Evolutionary conservation across 2,797 vertebrate genomes (phyloP).

Genomic region (Rhynchotus rufescens): DNA sequence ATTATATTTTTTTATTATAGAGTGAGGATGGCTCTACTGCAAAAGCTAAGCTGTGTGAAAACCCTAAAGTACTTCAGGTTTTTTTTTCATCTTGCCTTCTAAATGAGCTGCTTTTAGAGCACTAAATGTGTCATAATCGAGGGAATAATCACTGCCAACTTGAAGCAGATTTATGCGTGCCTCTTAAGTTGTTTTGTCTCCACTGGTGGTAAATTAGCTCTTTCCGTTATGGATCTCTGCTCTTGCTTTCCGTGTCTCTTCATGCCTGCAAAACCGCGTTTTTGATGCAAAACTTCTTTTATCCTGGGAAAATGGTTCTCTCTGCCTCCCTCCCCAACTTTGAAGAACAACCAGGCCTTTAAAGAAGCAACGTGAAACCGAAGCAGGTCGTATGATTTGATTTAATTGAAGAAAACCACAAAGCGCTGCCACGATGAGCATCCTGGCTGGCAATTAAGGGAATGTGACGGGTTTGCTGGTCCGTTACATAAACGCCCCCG

Average conservation of each 20-base stretch:
- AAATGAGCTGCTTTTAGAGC: neutral
- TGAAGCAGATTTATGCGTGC: neutral
- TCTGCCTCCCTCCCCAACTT: neutral
- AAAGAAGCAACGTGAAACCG: neutral
- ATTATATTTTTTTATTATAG: neutral
- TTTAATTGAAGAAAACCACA: neutral
- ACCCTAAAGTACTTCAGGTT: neutral
- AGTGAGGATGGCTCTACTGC: neutral
- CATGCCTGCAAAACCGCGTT: neutral
- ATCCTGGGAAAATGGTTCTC: neutral
- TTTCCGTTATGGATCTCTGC: neutral
- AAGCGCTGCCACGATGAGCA: constrained; percentile 12
- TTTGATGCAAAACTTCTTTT: neutral
- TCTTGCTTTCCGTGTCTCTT: neutral
- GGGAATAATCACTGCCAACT: neutral
- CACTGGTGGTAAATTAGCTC: neutral
- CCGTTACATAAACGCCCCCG: constrained; percentile 27
- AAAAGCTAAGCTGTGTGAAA: neutral
- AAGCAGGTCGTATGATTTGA: neutral
- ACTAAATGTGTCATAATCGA: neutral
- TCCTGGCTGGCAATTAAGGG: constrained; percentile 18
- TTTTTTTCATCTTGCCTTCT: neutral
- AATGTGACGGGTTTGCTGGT: constrained; percentile 42
- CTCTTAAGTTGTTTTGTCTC: neutral
- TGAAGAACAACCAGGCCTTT: neutral